Conservation (phyloP, 2,113 vertebrate genomes). For the Serilophus lunatus region DNA sequence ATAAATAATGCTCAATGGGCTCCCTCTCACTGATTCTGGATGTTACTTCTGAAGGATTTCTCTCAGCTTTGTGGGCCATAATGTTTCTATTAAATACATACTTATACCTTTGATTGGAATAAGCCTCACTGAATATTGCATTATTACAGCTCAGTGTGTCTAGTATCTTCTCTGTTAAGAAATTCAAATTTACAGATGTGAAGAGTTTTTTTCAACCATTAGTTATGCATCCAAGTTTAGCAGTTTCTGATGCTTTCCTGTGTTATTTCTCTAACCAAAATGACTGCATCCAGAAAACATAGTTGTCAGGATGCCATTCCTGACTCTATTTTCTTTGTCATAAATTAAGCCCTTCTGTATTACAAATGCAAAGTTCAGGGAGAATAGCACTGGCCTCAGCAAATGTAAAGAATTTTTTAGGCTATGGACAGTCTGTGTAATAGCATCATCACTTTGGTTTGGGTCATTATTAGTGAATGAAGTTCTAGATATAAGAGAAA, state of each 20-base stretch:
- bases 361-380: background rate
- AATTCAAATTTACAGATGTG: background rate
- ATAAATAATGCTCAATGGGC: background rate
- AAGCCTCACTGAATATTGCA: background rate
- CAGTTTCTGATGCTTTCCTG: background rate
- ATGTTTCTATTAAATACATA: background rate
- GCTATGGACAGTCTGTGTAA: background rate
- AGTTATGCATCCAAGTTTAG: background rate
- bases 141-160: background rate
- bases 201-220: background rate
- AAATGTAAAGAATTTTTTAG: background rate
- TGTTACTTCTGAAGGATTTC: background rate
- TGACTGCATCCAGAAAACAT: background rate
- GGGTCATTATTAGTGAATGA: background rate
- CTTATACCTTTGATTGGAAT: background rate
- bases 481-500: background rate
- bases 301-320: background rate
- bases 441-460: background rate
- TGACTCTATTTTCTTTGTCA: background rate
- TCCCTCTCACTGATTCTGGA: background rate
- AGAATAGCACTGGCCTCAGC: background rate
- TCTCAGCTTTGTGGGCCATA: background rate
- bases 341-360: background rate
- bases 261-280: background rate
- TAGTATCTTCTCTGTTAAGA: background rate